These are phyloP conservation scores for Tragelaphus buxtoni DNA, from an alignment of 2,113 vertebrate genomes.

Conservation along the genomic window DNA sequence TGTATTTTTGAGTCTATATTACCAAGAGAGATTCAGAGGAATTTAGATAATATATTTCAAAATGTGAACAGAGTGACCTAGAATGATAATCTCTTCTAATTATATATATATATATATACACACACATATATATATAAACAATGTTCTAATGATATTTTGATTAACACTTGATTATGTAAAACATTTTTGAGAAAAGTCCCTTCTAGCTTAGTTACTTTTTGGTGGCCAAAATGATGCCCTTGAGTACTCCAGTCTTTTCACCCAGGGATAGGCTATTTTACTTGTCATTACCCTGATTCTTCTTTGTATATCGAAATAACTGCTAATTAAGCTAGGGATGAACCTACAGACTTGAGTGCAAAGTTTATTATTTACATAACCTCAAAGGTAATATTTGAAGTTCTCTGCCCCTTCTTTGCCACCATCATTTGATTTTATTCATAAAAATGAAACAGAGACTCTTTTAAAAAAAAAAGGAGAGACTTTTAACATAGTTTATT, in stretches of 20 bases:
- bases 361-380: background rate
- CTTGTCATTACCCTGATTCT: conserved; percentile 26
- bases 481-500: conserved; percentile 30
- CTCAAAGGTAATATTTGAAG: conserved; percentile 1
- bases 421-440: conserved; percentile 36
- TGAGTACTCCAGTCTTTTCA: background rate
- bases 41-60: too few relatives aligned
- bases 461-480: background rate
- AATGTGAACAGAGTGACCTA: too few relatives aligned
- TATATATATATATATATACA: too few relatives aligned
- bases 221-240: background rate
- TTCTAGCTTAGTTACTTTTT: background rate
- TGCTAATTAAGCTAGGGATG: conserved; percentile 7
- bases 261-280: background rate
- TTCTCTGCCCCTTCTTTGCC: background rate
- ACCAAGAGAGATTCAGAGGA: too few relatives aligned
- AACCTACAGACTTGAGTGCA: background rate
- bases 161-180: conserved; percentile 35
- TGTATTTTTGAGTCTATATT: too few relatives aligned
- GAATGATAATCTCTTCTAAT: too few relatives aligned
- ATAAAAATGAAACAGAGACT: conserved; percentile 4
- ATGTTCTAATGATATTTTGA: conserved; percentile 7
- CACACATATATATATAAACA: background rate
- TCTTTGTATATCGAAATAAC: conserved; percentile 16
- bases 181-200: conserved; percentile 8